A percentile compares a stretch with the other conserved stretches of the same genome.
phyloP scores from a whole-genome alignment of 2,888 invertebrate genomes.

The Trachelus stipa region DNA sequence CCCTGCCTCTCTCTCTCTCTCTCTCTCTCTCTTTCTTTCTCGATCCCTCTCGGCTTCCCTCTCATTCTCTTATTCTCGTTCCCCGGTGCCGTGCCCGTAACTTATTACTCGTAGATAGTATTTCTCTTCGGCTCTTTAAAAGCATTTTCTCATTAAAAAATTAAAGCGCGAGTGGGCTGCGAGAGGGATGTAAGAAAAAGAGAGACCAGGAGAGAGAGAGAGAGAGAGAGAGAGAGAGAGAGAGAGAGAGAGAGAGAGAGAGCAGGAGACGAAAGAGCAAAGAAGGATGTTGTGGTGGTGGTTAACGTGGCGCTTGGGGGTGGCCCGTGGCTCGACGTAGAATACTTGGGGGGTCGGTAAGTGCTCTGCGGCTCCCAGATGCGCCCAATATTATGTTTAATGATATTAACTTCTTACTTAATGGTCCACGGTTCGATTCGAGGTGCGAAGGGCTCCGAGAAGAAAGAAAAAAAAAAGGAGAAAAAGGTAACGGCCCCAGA shows the following conservation, averaged over 20 bases:
- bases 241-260: slow-evolving; percentile 16
- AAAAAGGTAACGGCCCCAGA: too few relatives aligned
- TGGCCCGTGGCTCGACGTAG: slow-evolving; percentile 31
- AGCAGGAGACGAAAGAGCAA: slow-evolving; percentile 19
- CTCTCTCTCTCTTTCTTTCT: too few relatives aligned
- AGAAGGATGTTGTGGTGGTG: slow-evolving; percentile 28
- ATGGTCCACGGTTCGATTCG: slow-evolving; percentile 67
- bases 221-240: slow-evolving; percentile 18
- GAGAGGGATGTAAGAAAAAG: slow-evolving; percentile 29
- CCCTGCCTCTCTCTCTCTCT: too few relatives aligned
- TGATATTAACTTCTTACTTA: slow-evolving; percentile 68
- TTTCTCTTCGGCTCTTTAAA: slow-evolving; percentile 70
- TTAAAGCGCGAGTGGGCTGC: slow-evolving; percentile 53
- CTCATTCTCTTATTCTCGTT: background rate
- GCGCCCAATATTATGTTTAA: slow-evolving; percentile 67
- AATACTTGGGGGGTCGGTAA: slow-evolving; percentile 49
- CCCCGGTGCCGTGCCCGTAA: slow-evolving; percentile 43
- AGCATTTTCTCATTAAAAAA: slow-evolving; percentile 77
- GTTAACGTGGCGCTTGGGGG: slow-evolving; percentile 19
- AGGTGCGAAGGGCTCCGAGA: slow-evolving; percentile 55
- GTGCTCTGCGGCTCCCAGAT: slow-evolving; percentile 67
- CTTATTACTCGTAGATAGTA: slow-evolving; percentile 65
- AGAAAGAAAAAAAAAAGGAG: slow-evolving; percentile 32
- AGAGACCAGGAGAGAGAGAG: slow-evolving; percentile 18
- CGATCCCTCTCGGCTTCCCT: too few relatives aligned